Percentiles rank a stretch among this genome's conserved stretches.
Conservation (phyloP, 2,797 vertebrate genomes). For the Enteromius radiatus region DNA sequence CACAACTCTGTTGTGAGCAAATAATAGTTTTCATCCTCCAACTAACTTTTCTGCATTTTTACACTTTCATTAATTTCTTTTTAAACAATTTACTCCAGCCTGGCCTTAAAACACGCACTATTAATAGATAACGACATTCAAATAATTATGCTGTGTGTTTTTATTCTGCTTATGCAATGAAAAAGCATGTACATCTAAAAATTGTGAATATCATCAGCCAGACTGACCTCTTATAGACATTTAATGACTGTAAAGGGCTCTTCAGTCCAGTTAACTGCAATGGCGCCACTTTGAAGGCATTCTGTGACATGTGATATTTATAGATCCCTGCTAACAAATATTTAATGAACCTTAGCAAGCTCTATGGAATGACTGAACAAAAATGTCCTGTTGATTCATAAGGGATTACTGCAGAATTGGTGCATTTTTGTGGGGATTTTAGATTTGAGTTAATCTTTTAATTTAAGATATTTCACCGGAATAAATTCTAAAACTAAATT, state of each 20-base stretch:
- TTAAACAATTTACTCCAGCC: background rate
- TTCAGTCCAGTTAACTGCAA: slow-evolving; percentile 70
- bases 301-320: slow-evolving; percentile 83
- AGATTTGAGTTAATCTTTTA: background rate
- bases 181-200: background rate
- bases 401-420: background rate
- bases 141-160: background rate
- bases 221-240: slow-evolving; percentile 25
- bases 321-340: slow-evolving; percentile 83
- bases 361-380: slow-evolving; percentile 62
- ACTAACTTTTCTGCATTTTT: background rate
- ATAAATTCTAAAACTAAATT: background rate
- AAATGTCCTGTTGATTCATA: slow-evolving; percentile 39
- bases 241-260: slow-evolving; percentile 21
- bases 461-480: background rate
- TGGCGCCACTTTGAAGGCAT: slow-evolving; percentile 78
- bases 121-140: background rate
- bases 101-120: background rate
- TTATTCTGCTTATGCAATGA: background rate
- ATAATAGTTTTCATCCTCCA: background rate
- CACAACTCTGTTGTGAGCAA: background rate
- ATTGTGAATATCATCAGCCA: slow-evolving; percentile 5
- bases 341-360: slow-evolving; percentile 83
- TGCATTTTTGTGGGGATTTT: slow-evolving; percentile 13
- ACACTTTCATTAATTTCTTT: background rate